A percentile compares a stretch with the other conserved stretches of the same genome.
Conservation (phyloP, 2,113 vertebrate genomes). For the Equus quagga region DNA sequence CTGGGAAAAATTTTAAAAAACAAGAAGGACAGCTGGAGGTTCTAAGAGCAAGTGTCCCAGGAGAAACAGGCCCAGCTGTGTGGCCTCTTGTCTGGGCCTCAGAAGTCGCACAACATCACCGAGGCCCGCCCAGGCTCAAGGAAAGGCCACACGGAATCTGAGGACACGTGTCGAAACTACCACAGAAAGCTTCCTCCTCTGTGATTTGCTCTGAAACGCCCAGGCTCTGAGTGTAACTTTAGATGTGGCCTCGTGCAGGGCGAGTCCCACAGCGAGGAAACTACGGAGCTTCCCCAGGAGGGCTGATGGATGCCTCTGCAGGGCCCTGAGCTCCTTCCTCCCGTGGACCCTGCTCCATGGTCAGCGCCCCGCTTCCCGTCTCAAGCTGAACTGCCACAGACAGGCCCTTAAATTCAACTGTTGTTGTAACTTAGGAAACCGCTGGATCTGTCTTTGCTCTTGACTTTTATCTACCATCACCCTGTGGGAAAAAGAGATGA, state of each 20-base stretch:
- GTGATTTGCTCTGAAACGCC: background rate
- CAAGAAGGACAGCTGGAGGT: background rate
- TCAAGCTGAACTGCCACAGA: background rate
- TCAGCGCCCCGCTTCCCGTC: background rate
- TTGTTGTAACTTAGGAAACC: background rate
- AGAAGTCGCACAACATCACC: background rate
- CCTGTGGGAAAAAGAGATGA: background rate
- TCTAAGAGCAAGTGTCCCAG: background rate
- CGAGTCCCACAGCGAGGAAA: background rate
- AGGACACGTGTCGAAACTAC: background rate
- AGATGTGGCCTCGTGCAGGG: background rate
- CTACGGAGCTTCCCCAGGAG: background rate
- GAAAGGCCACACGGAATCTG: background rate
- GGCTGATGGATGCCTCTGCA: too few relatives aligned
- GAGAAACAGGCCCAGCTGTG: background rate
- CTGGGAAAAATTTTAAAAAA: background rate
- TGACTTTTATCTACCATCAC: background rate
- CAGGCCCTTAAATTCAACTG: background rate
- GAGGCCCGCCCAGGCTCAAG: background rate
- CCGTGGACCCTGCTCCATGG: rapidly evolving
- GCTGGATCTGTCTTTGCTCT: background rate
- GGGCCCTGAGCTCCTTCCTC: background rate
- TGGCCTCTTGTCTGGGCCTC: background rate
- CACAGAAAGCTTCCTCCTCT: background rate
- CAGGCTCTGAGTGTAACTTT: background rate